Conservation (phyloP, 2,888 invertebrate species). For the Mamestra brassicae region DNA sequence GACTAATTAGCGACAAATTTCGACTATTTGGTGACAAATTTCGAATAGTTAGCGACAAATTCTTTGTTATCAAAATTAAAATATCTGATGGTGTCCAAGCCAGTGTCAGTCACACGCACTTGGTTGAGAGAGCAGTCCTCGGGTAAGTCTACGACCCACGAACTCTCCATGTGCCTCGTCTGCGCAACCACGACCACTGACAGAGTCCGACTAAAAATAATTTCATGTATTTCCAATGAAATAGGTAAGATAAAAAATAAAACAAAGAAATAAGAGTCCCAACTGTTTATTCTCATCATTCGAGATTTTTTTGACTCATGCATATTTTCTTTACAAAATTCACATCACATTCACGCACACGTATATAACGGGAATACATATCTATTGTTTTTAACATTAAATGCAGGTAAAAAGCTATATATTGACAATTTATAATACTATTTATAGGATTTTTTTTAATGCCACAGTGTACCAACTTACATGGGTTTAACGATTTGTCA, state of each 20-base stretch:
- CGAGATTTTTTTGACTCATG: constrained; percentile 72
- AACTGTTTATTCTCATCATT: constrained; percentile 80
- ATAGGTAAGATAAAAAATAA: constrained; percentile 66
- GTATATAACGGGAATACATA: constrained; percentile 37
- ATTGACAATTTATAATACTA: constrained; percentile 50
- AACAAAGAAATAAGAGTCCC: constrained; percentile 73
- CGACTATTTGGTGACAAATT: no score
- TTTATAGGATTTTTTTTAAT: neutral
- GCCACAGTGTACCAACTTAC: constrained; percentile 8
- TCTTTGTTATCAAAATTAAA: no score
- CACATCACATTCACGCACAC: constrained; percentile 60
- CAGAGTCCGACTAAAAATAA: no score
- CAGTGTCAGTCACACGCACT: no score
- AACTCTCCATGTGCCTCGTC: no score
- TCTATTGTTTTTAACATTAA: constrained; percentile 50
- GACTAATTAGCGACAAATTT: no score
- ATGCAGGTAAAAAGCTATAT: constrained; percentile 38
- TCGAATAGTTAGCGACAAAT: no score
- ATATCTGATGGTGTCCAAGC: no score
- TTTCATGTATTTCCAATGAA: no score
- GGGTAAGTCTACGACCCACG: no score
- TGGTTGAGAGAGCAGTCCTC: no score
- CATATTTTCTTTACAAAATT: constrained; percentile 60
- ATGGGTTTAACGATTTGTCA: neutral
- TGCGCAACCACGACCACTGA: no score